These are phyloP conservation scores for Sialia sialis DNA, from an alignment of 2,113 vertebrate species.

Conservation along the genomic window DNA sequence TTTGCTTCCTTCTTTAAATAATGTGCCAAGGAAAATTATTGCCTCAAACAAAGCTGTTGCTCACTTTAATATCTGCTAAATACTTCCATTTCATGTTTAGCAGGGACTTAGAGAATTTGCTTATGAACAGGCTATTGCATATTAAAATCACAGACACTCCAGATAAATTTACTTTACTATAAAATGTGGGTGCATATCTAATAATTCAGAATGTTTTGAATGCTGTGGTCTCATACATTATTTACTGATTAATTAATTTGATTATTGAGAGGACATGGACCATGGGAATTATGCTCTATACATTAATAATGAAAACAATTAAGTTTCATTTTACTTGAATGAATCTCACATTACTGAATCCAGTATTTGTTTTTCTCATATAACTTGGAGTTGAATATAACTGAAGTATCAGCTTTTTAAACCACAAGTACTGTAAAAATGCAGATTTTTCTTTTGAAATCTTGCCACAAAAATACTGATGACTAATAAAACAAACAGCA, in stretches of 20 bases:
- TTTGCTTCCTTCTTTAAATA: not conserved
- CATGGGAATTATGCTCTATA: not conserved
- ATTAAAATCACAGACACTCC: not conserved
- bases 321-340: not conserved
- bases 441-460: not conserved
- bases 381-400: not conserved
- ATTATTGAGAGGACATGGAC: not conserved
- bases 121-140: not conserved
- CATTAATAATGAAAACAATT: constrained; percentile 10
- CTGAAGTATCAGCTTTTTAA: not conserved
- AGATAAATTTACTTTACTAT: not conserved
- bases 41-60: not conserved
- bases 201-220: not conserved
- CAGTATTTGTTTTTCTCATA: not conserved
- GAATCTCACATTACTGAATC: not conserved
- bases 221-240: not conserved
- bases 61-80: not conserved
- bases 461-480: not conserved
- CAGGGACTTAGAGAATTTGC: not conserved
- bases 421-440: not conserved
- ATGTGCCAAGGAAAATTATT: not conserved
- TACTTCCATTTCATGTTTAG: not conserved
- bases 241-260: not conserved
- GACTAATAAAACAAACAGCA: not conserved
- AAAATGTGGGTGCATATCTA: not conserved